Evolutionary conservation across 2,797 vertebrate genomes (phyloP), one percentile per base, ranked within the genome.

Genomic region (Mus caroli): DNA sequence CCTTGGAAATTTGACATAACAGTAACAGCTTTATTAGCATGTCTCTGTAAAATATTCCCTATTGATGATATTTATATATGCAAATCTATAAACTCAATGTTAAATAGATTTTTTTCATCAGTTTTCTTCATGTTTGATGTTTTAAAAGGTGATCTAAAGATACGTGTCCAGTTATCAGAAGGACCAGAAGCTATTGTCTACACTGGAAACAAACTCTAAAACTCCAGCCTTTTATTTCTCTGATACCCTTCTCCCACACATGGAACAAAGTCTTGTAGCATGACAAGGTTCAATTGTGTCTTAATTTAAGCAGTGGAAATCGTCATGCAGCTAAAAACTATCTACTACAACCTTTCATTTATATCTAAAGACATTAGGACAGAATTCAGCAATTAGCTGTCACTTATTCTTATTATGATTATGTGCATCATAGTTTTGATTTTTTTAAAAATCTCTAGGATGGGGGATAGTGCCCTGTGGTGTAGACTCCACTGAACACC

Each of bases 141-240:
- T 95, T 92, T 94, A 54, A 96, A 58, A 46, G 76, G 58, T 73
- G 60, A 46, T 40, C 6, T 88, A 69, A 90, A 85, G 37, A 19
- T 34, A 58, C 6, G n/a, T n/a, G n/a, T 58, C 40, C 22, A 69
- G 5, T 76, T 15, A 6, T 92, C 80, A 75, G 89, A 67, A 6
- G 52, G 43, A 92, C 79, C 5, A 88, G 54, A 60, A 58, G 5
- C 0, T 37, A 22, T 5, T 31, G 12, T 69, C 12, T 50, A 3
- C 62, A n/a, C 43, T 85, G 19, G 31, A 50, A 67, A 67, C 13
- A 60, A 75, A 71, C 46, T 13, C 31, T 54, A 40, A 10, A 28
- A 82, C 7, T 26, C n/a, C 20, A 50, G 22, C 76, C 56, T 92
- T 52, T 76, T n/a, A 1, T 37, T 20, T 17, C n/a, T 37, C 50